Evolutionary conservation across 2,113 vertebrate genomes (phyloP).

Genomic region (Sebastes fasciatus): DNA sequence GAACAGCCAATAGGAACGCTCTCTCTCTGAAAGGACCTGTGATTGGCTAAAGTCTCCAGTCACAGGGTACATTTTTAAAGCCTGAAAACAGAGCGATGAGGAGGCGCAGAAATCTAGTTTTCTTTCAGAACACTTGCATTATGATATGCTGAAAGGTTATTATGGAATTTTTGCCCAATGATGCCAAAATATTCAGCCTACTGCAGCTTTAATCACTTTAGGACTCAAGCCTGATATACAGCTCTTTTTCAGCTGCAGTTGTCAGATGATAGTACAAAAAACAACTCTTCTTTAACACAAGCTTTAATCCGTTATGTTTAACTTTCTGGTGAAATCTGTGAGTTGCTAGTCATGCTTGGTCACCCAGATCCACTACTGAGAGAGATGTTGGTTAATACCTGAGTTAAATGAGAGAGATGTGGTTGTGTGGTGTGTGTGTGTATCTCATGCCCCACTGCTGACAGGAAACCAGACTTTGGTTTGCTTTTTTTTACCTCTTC

Average conservation of each 20-base stretch:
- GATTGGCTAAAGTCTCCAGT: too few species aligned
- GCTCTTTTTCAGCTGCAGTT: not conserved
- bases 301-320: not conserved
- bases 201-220: not conserved
- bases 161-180: too few species aligned
- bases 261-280: not conserved
- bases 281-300: too few species aligned
- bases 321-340: not conserved
- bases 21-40: too few species aligned
- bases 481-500: not conserved
- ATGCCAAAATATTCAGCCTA: too few species aligned
- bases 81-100: too few species aligned
- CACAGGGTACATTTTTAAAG: too few species aligned
- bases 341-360: not conserved
- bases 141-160: too few species aligned
- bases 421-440: conserved; percentile 26
- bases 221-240: not conserved
- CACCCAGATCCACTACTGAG: not conserved
- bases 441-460: not conserved
- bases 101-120: too few species aligned
- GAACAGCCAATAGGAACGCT: too few species aligned
- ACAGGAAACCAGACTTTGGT: conserved; percentile 51
- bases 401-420: not conserved
- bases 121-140: too few species aligned
- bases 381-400: not conserved